Conservation (phyloP, 2,113 vertebrate genomes). For the Chrysemys picta region DNA sequence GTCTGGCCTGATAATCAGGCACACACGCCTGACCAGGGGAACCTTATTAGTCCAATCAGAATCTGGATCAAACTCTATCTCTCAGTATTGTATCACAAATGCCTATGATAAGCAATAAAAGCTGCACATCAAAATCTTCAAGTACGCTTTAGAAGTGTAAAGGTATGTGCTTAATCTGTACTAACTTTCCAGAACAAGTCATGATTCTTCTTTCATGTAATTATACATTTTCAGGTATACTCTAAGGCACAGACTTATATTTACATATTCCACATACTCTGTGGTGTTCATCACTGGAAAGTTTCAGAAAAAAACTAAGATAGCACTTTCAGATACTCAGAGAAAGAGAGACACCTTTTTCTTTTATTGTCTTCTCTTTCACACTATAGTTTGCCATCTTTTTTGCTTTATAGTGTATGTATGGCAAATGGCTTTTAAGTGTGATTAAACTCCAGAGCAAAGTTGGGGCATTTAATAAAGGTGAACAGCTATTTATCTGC, state of each 20-base stretch:
- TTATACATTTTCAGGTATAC: not conserved
- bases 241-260: not conserved
- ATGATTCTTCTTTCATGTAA: not conserved
- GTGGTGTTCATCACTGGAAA: no score
- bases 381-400: not conserved
- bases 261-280: not conserved
- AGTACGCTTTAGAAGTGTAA: not conserved
- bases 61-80: not conserved
- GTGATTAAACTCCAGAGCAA: not conserved
- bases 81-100: not conserved
- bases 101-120: not conserved
- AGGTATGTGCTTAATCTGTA: not conserved
- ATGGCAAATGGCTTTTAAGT: not conserved
- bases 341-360: not conserved
- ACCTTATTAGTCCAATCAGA: not conserved
- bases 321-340: not conserved
- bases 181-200: not conserved
- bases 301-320: not conserved
- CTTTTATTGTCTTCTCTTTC: not conserved
- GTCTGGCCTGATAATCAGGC: not conserved
- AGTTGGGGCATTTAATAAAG: conserved; percentile 45
- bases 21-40: not conserved
- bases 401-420: not conserved
- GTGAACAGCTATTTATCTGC: conserved; percentile 32
- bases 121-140: not conserved